These are phyloP conservation scores for Coelopa frigida DNA, from an alignment of 1,140 invertebrate species.

Conservation along the genomic window DNA sequence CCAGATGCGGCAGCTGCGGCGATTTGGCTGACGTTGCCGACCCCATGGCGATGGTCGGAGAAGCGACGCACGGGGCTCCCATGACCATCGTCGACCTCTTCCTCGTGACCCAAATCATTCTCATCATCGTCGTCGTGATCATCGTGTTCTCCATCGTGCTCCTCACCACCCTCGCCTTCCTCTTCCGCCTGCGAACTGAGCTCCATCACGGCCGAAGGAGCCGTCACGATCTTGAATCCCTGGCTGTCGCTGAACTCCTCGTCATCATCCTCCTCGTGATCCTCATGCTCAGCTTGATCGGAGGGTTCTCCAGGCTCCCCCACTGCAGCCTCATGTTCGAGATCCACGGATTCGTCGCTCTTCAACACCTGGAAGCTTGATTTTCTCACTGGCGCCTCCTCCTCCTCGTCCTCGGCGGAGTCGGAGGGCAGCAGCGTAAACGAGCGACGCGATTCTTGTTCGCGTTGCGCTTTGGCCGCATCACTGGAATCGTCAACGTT, in stretches of 20 bases:
- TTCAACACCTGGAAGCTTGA: slow-evolving; percentile 42
- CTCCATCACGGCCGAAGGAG: background rate
- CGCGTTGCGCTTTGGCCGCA: slow-evolving; percentile 20
- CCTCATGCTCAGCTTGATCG: no score
- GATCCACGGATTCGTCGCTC: slow-evolving; percentile 38
- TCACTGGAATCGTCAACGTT: background rate
- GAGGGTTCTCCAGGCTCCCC: slow-evolving; percentile 4
- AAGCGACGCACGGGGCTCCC: background rate
- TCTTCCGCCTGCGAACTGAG: slow-evolving; percentile 2
- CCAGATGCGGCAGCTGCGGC: slow-evolving; percentile 8
- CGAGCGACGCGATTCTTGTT: slow-evolving; percentile 36
- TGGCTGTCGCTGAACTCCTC: slow-evolving; percentile 15
- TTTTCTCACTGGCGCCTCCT: slow-evolving; percentile 24
- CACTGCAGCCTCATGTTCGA: slow-evolving; percentile 19
- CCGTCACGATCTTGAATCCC: slow-evolving; percentile 32
- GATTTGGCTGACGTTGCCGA: no score
- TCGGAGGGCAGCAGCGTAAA: slow-evolving; percentile 39
- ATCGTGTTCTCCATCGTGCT: slow-evolving; percentile 17
- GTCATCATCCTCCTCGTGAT: slow-evolving; percentile 2
- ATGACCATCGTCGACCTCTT: background rate
- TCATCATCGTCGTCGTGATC: slow-evolving; percentile 32
- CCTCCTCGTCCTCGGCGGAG: slow-evolving; percentile 28
- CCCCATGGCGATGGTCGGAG: slow-evolving; percentile 31
- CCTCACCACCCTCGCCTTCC: background rate
- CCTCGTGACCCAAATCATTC: background rate